Evolutionary conservation across 2,113 vertebrate genomes (phyloP).

Genomic region (Neofelis nebulosa): DNA sequence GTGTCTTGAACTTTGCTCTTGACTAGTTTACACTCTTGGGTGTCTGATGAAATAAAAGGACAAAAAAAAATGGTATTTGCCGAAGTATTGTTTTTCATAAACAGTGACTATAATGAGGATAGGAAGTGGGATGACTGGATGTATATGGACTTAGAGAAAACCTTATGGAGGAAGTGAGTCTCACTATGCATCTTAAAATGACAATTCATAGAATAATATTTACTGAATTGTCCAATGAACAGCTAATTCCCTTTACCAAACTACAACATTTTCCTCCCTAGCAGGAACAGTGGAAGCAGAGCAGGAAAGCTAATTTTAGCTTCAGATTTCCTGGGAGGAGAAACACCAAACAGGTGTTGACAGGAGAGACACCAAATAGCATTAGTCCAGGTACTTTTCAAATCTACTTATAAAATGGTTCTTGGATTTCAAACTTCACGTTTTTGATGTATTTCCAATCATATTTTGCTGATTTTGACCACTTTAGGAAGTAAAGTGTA

Average conservation of each 20-base stretch:
- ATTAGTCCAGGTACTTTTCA: not conserved
- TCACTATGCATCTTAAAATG: not conserved
- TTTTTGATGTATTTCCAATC: not conserved
- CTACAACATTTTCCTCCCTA: not conserved
- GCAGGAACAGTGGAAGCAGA: not conserved
- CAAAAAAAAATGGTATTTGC: not conserved
- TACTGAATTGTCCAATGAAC: not conserved
- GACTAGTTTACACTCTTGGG: not conserved
- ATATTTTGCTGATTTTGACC: not conserved
- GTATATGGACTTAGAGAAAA: not conserved
- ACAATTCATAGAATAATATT: not conserved
- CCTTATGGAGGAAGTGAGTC: not conserved
- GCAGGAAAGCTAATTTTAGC: conserved; percentile 35
- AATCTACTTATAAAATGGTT: not conserved
- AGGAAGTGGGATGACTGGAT: not conserved
- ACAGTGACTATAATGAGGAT: not conserved
- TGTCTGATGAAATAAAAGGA: not conserved
- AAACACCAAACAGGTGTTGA: not conserved
- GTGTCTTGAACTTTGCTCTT: not conserved
- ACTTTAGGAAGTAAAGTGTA: not conserved
- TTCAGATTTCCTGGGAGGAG: conserved; percentile 14
- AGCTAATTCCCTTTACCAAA: not conserved
- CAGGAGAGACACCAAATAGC: not conserved
- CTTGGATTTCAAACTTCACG: not conserved
- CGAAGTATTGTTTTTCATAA: conserved; percentile 4